phyloP scores from a whole-genome alignment of 2,888 invertebrate species.

The Aricia artaxerxes region DNA sequence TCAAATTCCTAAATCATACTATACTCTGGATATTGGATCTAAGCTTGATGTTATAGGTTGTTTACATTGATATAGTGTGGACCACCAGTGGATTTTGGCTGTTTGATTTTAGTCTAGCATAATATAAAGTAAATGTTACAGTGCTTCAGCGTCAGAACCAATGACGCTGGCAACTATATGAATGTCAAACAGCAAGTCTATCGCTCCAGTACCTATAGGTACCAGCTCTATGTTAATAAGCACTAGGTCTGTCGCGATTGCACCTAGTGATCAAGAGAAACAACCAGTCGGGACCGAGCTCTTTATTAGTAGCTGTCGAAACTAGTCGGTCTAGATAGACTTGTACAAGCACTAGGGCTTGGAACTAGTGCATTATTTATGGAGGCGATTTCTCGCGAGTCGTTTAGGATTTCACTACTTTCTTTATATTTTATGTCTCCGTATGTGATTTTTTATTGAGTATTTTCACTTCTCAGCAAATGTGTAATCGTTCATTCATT shows the following conservation, averaged over 20 bases:
- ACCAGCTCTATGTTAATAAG: background rate
- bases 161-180: no score
- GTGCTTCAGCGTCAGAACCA: no score
- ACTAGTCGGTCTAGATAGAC: constrained; percentile 54
- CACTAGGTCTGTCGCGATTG: background rate
- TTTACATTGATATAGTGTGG: no score
- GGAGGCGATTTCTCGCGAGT: constrained; percentile 70
- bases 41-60: no score
- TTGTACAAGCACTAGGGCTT: constrained; percentile 64
- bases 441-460: background rate
- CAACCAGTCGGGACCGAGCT: constrained; percentile 5
- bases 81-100: no score
- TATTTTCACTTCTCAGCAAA: background rate
- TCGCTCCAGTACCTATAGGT: no score
- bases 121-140: no score
- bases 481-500: background rate
- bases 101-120: no score
- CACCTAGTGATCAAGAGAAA: constrained; percentile 6
- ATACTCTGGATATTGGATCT: no score
- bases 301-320: constrained; percentile 52
- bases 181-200: no score
- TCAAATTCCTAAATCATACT: no score
- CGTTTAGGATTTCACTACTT: constrained; percentile 76
- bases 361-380: constrained; percentile 77
- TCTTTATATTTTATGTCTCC: constrained; percentile 52